Evolutionary conservation across 2,797 vertebrate genomes (phyloP).

Genomic region (Catostomus latipinnis): DNA sequence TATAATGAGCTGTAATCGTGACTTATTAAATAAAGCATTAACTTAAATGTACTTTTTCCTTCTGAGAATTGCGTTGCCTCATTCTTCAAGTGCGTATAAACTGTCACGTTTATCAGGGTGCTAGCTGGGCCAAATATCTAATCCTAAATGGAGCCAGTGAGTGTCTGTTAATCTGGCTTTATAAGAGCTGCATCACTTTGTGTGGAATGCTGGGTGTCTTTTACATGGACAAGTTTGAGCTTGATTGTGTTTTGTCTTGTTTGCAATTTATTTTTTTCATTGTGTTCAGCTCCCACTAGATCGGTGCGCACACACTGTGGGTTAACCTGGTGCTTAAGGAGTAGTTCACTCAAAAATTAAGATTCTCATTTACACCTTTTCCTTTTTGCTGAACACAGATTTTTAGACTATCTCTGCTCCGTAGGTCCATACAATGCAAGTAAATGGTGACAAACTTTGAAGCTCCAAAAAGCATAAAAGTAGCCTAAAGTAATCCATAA

Average conservation of each 20-base stretch:
- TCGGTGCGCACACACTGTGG: too few species aligned
- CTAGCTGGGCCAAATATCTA: background rate
- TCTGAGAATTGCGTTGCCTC: background rate
- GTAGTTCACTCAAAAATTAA: too few species aligned
- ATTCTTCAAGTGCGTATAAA: background rate
- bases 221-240: slow-evolving; percentile 24
- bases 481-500: too few species aligned
- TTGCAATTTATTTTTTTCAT: background rate
- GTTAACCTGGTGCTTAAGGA: too few species aligned
- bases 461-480: too few species aligned
- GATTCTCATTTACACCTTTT: too few species aligned
- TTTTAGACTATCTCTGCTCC: too few species aligned
- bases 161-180: slow-evolving; percentile 22
- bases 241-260: slow-evolving; percentile 33
- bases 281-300: background rate
- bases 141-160: slow-evolving; percentile 3
- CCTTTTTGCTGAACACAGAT: too few species aligned
- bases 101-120: background rate
- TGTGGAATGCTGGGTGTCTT: background rate
- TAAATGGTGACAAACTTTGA: too few species aligned
- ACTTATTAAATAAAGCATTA: slow-evolving; percentile 75
- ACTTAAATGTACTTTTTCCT: slow-evolving; percentile 34
- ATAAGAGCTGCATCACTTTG: background rate
- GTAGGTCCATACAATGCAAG: too few species aligned
- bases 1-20: slow-evolving; percentile 70